Base-by-base conservation (phyloP, 2,113 vertebrate genomes). In the Psettodes erumei region DNA sequence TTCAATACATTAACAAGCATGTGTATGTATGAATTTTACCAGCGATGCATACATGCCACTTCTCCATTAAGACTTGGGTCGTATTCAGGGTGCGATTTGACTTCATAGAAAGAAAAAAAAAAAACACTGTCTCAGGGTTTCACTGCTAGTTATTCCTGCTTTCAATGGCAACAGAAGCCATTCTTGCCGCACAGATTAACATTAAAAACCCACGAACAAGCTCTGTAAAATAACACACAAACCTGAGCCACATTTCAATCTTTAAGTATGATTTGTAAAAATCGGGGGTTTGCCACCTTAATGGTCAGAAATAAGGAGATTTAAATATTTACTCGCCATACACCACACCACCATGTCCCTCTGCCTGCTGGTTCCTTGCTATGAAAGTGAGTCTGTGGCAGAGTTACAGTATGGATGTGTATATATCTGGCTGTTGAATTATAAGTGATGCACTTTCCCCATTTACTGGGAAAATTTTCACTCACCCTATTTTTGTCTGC, bases 51-150 rank as follows among this genome's bases (percentile, higher is more conserved):
- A 81, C 70, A 71, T 78, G 79, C 75, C 73, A 72, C 67, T 71
- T 86, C 71, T 87, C 75, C 50, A 50, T 93, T 93, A 94, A 94
- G 93, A 94, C 92, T 93, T 69, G 59, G 71, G 71, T 78, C 62
- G 64, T 61, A 63, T 27, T 71, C 70, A 71, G 81, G 86, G 73
- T 84, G 86, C 59, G 43, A 78, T 81, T 80, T 80, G 56, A 74
- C 63, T 66, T 59, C 45, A 51, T 1, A 53, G 45, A 61, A 56
- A 68, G 55, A 27, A n/a, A 73, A 16, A 78, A 55, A 64, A 19
- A 79, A 50, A 33, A 32, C 27, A n/a, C 16, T 9, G 35, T 54
- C 10, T 61, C 19, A 19, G 71, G 28, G n/a, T 58, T 10, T 42
- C 28, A 35, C 23, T 45, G 42, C 8, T 1, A 56, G 32, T 27